Conservation (phyloP, 2,888 invertebrate species). For the Diarsia brunnea region DNA sequence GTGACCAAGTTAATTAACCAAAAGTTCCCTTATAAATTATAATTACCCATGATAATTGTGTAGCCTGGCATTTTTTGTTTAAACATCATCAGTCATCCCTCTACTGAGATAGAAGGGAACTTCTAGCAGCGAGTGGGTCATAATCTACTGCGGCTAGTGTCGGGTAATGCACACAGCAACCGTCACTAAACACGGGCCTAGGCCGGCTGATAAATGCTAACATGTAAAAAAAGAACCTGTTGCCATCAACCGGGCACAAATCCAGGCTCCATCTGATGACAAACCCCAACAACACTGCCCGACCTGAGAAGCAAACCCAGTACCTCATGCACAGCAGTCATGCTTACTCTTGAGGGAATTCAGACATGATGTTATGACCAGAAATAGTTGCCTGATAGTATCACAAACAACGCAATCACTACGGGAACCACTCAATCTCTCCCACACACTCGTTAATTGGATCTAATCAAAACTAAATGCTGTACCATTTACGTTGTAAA, state of each 20-base stretch:
- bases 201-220: neutral
- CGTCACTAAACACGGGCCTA: neutral
- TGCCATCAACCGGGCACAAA: too few species aligned
- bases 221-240: neutral
- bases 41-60: neutral
- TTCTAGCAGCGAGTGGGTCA: neutral
- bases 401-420: constrained; percentile 36
- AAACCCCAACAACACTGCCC: too few species aligned
- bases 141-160: neutral
- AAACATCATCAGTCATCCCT: neutral
- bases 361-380: neutral
- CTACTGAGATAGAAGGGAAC: too few species aligned
- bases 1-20: constrained; percentile 22
- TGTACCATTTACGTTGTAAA: constrained; percentile 38
- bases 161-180: neutral
- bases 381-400: constrained; percentile 16
- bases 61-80: neutral
- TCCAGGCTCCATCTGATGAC: too few species aligned
- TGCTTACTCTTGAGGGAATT: too few species aligned
- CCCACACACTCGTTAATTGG: constrained; percentile 64
- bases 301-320: too few species aligned
- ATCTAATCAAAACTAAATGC: constrained; percentile 57
- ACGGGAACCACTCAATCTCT: constrained; percentile 47
- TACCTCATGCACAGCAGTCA: too few species aligned
- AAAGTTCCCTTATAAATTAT: neutral